Conservation (phyloP, 2,888 invertebrate genomes). For the Eugnorisma glareosa region DNA sequence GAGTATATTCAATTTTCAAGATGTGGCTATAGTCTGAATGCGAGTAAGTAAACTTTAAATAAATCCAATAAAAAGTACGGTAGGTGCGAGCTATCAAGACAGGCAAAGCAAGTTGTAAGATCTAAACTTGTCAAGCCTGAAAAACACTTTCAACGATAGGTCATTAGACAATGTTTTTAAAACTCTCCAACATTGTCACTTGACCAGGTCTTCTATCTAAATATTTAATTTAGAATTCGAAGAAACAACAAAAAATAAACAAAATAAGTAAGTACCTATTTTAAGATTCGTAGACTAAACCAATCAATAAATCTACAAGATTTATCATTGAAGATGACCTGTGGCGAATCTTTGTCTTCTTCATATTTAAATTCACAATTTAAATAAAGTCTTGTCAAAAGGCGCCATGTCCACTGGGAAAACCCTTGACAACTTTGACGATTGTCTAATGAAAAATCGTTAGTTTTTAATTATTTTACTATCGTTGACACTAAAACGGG, state of each 20-base stretch:
- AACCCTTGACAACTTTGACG: conserved; percentile 17
- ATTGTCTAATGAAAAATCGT: background rate
- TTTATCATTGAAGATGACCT: conserved; percentile 47
- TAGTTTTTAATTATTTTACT: background rate
- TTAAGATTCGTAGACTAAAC: conserved; percentile 34
- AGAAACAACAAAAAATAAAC: conserved; percentile 16
- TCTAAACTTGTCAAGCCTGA: background rate
- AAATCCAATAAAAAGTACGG: background rate
- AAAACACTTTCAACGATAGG: background rate
- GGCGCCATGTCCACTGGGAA: conserved; percentile 4
- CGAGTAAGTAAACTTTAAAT: background rate
- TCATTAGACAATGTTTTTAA: background rate
- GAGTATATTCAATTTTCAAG: conserved; percentile 7
- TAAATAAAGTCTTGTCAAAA: conserved; percentile 32
- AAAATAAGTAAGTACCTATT: conserved; percentile 19
- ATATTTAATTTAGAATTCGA: conserved; percentile 16
- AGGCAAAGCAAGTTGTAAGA: conserved; percentile 3
- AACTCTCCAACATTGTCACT: background rate
- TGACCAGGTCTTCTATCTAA: background rate
- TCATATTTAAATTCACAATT: conserved; percentile 44
- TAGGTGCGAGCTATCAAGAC: too few species aligned
- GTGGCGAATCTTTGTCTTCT: conserved; percentile 30
- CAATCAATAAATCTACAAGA: conserved; percentile 51
- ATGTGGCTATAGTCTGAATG: background rate
- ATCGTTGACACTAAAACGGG: background rate